Evolutionary conservation across 2,113 vertebrate genomes (phyloP).

Genomic region (Mobula hypostoma): DNA sequence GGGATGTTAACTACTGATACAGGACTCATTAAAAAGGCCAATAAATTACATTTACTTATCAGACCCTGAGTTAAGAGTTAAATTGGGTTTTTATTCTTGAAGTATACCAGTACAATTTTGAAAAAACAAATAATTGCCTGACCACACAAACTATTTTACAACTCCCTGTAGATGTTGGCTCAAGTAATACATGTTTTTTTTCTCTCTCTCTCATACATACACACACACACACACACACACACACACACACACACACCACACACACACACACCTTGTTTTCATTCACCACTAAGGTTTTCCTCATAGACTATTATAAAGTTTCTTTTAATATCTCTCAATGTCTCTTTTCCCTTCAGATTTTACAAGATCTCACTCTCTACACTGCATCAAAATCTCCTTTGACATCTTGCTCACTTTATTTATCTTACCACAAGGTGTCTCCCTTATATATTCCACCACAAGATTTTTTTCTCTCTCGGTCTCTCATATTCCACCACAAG

Average conservation of each 20-base stretch:
- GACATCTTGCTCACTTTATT: background rate
- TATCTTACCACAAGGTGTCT: background rate
- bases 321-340: too few relatives aligned
- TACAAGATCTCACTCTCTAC: background rate
- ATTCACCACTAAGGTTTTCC: too few relatives aligned
- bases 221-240: too few relatives aligned
- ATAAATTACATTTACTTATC: conserved; percentile 30
- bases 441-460: background rate
- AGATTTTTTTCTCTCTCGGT: background rate
- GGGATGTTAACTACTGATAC: conserved; percentile 11
- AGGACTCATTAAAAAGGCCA: background rate
- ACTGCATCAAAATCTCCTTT: background rate
- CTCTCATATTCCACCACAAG: background rate
- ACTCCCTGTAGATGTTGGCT: too few relatives aligned
- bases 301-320: too few relatives aligned
- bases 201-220: too few relatives aligned
- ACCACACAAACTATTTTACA: conserved; percentile 18
- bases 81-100: conserved; percentile 31
- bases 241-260: too few relatives aligned
- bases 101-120: background rate
- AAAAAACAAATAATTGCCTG: background rate
- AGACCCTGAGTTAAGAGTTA: conserved; percentile 8
- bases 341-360: too few relatives aligned
- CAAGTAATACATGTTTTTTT: too few relatives aligned
- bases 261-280: too few relatives aligned